A percentile compares a stretch with the other conserved stretches of the same genome.
Conservation (phyloP, 2,888 invertebrate species). For the Petrolisthes manimaculis region DNA sequence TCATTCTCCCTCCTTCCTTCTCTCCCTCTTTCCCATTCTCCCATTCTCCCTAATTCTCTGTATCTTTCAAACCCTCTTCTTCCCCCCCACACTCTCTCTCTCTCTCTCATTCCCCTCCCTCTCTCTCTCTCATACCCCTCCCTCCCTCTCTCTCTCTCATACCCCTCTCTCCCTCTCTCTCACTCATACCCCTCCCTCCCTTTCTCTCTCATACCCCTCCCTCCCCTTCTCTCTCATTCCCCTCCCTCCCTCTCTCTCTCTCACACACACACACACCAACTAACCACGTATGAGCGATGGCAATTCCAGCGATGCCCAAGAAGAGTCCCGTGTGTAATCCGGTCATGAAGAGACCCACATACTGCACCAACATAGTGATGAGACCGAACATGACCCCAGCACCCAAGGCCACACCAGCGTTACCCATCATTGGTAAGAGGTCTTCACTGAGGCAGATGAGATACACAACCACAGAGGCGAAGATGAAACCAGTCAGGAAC, state of each 20-base stretch:
- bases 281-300: constrained; percentile 68
- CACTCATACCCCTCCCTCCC: background rate
- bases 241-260: background rate
- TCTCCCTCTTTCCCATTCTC: background rate
- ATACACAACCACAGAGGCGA: constrained; percentile 85
- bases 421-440: constrained; percentile 79
- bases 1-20: no score
- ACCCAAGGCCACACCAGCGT: constrained; percentile 78
- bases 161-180: no score
- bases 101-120: background rate
- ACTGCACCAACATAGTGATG: constrained; percentile 85
- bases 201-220: background rate
- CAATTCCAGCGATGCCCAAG: constrained; percentile 75
- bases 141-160: no score
- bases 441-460: constrained; percentile 85
- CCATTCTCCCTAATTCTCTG: constrained; percentile 6
- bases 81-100: constrained; percentile 2
- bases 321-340: constrained; percentile 81
- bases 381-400: constrained; percentile 83
- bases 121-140: background rate
- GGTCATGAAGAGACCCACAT: constrained; percentile 85
- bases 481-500: constrained; percentile 89
- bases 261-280: background rate
- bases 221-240: background rate
- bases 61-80: constrained; percentile 9